Percentiles rank a stretch among this genome's conserved stretches.
Conservation (phyloP, 2,113 vertebrate genomes). For the Vombatus ursinus region DNA sequence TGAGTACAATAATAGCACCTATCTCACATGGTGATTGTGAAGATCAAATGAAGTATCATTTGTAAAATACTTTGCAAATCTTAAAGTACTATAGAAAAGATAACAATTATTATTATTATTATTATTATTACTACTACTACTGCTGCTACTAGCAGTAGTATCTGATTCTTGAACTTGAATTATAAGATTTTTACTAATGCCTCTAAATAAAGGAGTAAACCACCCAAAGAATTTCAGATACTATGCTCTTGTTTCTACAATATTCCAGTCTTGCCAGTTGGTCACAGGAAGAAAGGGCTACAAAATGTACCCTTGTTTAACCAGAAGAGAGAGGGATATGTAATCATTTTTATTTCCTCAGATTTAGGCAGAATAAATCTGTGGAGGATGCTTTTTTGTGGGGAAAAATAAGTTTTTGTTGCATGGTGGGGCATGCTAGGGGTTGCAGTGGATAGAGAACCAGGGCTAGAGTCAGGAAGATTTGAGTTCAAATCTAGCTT, state of each 20-base stretch:
- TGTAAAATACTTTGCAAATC: neutral
- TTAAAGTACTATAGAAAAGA: neutral
- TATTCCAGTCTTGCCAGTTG: neutral
- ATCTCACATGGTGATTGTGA: neutral
- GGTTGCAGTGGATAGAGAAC: neutral
- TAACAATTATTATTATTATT: neutral
- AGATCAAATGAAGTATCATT: neutral
- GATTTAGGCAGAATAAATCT: neutral
- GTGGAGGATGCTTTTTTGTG: neutral
- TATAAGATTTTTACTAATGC: too few species aligned
- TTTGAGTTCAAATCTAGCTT: neutral
- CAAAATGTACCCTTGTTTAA: neutral
- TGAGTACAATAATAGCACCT: neutral
- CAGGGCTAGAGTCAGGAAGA: neutral
- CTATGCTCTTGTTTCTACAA: neutral
- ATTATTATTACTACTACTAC: neutral
- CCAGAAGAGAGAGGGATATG: neutral
- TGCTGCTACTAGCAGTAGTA: too few species aligned
- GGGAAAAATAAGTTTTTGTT: neutral
- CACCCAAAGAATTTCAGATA: neutral
- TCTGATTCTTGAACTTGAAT: too few species aligned
- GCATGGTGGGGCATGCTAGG: neutral
- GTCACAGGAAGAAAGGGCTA: conserved; percentile 2
- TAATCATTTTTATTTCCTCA: conserved; percentile 12
- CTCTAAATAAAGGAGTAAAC: too few species aligned